Evolutionary conservation across 2,888 invertebrate species (phyloP).

Genomic region (Galeopsomyia nigrocyanea): DNA sequence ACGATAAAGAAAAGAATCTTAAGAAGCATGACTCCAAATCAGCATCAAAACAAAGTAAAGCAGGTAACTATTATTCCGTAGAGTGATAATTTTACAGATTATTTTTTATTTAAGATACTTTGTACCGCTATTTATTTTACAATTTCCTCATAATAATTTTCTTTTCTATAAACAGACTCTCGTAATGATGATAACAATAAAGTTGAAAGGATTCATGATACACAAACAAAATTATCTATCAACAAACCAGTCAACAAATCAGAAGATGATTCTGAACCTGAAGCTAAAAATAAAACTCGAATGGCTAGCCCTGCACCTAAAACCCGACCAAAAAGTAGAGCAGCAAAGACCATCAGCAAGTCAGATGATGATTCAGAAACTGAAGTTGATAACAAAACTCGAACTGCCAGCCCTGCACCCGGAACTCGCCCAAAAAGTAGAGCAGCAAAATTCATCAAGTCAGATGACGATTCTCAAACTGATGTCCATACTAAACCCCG

Average conservation of each 20-base stretch:
- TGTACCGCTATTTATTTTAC: background rate
- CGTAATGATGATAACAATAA: conserved; percentile 23
- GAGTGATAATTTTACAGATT: too few relatives aligned
- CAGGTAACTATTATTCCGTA: background rate
- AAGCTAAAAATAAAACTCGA: conserved; percentile 12
- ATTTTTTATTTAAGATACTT: background rate
- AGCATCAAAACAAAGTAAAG: conserved; percentile 1
- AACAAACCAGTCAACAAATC: conserved; percentile 11
- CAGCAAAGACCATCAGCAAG: background rate
- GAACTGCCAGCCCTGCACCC: background rate
- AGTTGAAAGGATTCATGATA: background rate
- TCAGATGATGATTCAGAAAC: background rate
- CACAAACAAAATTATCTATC: conserved; percentile 18
- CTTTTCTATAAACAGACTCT: conserved; percentile 8
- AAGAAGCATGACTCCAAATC: conserved; percentile 10
- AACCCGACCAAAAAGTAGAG: conserved; percentile 14
- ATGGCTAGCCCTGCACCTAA: background rate
- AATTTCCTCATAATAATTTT: background rate
- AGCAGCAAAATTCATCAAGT: background rate
- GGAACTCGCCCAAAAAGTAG: conserved; percentile 11
- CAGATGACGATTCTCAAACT: background rate
- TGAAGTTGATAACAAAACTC: background rate
- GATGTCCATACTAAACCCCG: background rate
- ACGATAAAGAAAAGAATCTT: conserved; percentile 29
- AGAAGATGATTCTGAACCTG: conserved; percentile 31